Conservation (phyloP, 2,113 vertebrate genomes). For the Apistogramma diplotaenia region DNA sequence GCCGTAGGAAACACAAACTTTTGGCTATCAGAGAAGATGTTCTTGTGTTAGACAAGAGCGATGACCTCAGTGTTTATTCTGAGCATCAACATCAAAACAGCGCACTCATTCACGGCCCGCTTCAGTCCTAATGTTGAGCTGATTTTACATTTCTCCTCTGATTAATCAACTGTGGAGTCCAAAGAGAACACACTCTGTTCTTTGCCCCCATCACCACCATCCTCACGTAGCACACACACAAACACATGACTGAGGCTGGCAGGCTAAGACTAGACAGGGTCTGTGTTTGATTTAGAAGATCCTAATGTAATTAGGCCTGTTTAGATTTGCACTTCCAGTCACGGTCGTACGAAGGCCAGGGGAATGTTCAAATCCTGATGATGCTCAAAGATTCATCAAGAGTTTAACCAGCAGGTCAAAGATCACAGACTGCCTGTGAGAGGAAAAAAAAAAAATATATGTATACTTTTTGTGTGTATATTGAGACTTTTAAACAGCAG, state of each 20-base stretch:
- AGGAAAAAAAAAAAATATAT: too few relatives aligned
- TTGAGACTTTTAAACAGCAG: background rate
- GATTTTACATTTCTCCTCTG: conserved; percentile 52
- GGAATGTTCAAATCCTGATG: conserved; percentile 30
- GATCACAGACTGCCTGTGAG: background rate
- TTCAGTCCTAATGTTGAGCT: conserved; percentile 9
- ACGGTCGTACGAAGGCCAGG: conserved; percentile 32
- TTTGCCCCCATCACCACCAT: conserved; percentile 34
- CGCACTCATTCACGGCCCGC: background rate
- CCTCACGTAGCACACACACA: conserved; percentile 13
- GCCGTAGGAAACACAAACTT: background rate
- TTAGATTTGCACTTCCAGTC: conserved; percentile 69
- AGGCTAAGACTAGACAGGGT: conserved; percentile 30
- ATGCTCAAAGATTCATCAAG: conserved; percentile 2
- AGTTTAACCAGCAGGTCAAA: background rate
- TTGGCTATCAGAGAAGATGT: background rate
- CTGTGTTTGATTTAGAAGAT: conserved; percentile 70
- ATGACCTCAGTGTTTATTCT: conserved; percentile 32
- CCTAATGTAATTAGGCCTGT: conserved; percentile 68
- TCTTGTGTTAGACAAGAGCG: background rate
- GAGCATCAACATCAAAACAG: conserved; percentile 16
- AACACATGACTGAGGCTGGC: conserved; percentile 28
- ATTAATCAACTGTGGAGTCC: conserved; percentile 46
- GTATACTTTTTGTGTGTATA: too few relatives aligned
- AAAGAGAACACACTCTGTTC: conserved; percentile 47